Evolutionary conservation across 35 echinoderm and acorn worm species (phyloP), one percentile per base, ranked within the genome.

Genomic region (Patiria miniata): DNA sequence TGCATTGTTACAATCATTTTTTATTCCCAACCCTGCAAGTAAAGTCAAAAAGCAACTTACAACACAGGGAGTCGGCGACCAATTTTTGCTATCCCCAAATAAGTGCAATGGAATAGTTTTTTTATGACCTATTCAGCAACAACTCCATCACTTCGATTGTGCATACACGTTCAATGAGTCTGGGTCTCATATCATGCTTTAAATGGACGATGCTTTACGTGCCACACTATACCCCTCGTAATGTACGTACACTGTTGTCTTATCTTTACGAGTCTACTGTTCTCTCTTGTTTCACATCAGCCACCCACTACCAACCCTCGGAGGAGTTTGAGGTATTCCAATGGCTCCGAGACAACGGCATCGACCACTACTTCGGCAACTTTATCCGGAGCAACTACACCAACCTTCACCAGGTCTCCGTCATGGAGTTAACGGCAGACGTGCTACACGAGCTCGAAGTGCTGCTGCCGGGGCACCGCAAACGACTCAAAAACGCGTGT

Each of bases 341-440:
- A 61, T 97, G 91, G 88, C 81, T 97, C 21, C 83, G 88, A 50
- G 95, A 94, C 36, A 80, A 91, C 40, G 95, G 88, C 36, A 77
- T 97, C 61, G 95, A 97, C 83, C 86, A 97, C 51, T 97, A 97
- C 54, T 97, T 93, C 77, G 47, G 50, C 79, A 89, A 93, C 73
- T 98, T 98, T 39, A 94, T 98, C 60, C 80, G 79, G 1, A 83
- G 82, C 61, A 90, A 90, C 39, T 91, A 84, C 51, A 87, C 86
- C 21, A 82, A 69, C 47, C 86, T 98, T 58, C 77, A 83, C 0
- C 80, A 90, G 57, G 69, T 94, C 52, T 87, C 92, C 28, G 56
- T 81, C 28, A 73, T 94, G 78, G 92, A 94, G 61, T 80, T 89
- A 16, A 91, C 93, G 14, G 39, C 89, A 44, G 92, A 94, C 17